Percentiles rank a stretch among this genome's conserved stretches.
phyloP scores from a whole-genome alignment of 2,113 vertebrate genomes.

The Rhinoderma darwinii region DNA sequence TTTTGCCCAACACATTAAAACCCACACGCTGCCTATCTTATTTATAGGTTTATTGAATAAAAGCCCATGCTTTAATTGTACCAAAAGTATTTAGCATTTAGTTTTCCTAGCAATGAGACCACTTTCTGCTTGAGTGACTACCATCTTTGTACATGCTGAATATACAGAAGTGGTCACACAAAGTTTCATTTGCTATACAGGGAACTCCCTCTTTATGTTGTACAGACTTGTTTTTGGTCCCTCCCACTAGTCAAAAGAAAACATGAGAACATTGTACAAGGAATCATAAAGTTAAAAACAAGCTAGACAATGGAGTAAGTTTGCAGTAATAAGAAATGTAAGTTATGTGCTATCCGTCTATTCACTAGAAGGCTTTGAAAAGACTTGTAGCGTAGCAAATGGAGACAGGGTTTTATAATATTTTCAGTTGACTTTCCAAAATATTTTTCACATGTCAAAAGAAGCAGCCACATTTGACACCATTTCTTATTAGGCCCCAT shows the following conservation, averaged over 20 bases:
- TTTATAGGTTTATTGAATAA: background rate
- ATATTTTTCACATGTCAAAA: constrained; percentile 27
- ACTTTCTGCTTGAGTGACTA: background rate
- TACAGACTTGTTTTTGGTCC: background rate
- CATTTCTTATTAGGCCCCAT: background rate
- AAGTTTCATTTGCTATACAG: background rate
- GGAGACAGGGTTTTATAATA: background rate
- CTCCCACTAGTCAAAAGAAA: too few relatives aligned
- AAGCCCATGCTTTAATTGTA: too few relatives aligned
- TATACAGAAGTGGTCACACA: background rate
- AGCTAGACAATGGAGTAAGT: background rate
- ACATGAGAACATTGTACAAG: background rate
- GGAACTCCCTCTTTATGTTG: background rate
- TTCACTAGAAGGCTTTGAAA: background rate
- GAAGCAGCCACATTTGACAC: background rate
- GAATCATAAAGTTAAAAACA: background rate
- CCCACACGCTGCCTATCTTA: background rate
- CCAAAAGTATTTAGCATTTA: too few relatives aligned
- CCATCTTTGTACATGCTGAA: background rate
- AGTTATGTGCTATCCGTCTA: background rate
- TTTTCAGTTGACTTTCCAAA: background rate
- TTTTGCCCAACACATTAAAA: background rate
- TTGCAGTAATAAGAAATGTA: background rate
- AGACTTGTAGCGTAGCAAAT: background rate
- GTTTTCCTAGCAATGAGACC: background rate